A percentile compares a stretch with the other conserved stretches of the same genome.
Evolutionary conservation across 2,888 invertebrate genomes (phyloP).

Genomic region (Priocnemis perturbator): DNA sequence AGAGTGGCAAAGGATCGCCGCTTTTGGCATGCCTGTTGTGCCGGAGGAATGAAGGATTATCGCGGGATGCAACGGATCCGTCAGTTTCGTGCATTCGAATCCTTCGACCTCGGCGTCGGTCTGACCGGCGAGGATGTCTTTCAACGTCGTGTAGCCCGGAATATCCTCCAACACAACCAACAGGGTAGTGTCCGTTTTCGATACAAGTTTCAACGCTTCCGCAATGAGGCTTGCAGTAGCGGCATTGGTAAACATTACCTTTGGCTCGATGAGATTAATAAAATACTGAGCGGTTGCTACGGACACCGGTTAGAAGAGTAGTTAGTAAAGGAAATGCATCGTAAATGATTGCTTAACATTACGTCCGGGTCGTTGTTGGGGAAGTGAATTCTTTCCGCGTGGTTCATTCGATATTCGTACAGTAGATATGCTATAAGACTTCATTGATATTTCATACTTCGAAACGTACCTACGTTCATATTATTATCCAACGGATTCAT

Average conservation of each 20-base stretch:
- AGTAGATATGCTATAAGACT: too few relatives aligned
- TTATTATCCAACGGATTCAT: constrained; percentile 63
- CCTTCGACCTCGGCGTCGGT: constrained; percentile 39
- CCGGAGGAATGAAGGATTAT: constrained; percentile 67
- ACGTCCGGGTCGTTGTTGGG: too few relatives aligned
- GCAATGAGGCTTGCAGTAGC: constrained; percentile 18
- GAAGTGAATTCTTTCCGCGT: too few relatives aligned
- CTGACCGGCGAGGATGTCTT: constrained; percentile 47
- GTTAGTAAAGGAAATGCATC: background rate
- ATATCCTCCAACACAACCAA: constrained; percentile 58
- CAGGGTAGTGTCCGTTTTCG: background rate
- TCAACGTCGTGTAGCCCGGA: constrained; percentile 40
- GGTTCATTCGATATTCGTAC: too few relatives aligned
- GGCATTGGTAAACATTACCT: constrained; percentile 58
- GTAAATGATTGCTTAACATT: background rate
- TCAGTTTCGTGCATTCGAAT: constrained; percentile 49
- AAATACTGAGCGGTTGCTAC: constrained; percentile 58
- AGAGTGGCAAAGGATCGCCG: constrained; percentile 58
- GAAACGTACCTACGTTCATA: constrained; percentile 55
- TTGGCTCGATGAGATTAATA: constrained; percentile 55
- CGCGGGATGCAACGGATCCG: constrained; percentile 42
- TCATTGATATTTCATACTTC: too few relatives aligned
- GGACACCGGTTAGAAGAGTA: background rate
- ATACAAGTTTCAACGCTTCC: constrained; percentile 45
- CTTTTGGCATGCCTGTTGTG: constrained; percentile 67